Conservation (phyloP, 2,113 vertebrate species). For the Grammomys surdaster region DNA sequence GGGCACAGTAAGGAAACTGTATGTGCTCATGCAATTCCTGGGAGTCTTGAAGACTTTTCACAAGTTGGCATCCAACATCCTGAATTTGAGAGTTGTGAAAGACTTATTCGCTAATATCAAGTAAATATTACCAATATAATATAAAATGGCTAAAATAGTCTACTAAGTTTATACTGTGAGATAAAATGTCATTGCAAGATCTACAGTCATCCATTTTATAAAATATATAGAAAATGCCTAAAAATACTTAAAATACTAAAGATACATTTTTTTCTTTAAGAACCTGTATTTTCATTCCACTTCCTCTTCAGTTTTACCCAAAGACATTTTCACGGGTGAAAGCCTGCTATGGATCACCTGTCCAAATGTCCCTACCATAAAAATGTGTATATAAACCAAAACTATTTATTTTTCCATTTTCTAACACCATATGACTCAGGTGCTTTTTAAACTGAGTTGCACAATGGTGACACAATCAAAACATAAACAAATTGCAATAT, state of each 20-base stretch:
- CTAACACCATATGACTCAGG: background rate
- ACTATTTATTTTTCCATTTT: background rate
- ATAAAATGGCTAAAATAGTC: background rate
- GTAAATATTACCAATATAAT: conserved; percentile 7
- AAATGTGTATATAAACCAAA: background rate
- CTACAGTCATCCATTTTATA: background rate
- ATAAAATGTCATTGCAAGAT: conserved; percentile 13
- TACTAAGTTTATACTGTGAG: background rate
- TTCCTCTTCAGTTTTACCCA: background rate
- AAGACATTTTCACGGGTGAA: background rate
- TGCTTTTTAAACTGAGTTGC: background rate
- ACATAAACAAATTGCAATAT: background rate
- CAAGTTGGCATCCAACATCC: background rate
- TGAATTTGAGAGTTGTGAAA: background rate
- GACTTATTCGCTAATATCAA: conserved; percentile 6
- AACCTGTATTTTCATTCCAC: background rate
- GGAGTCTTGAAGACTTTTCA: background rate
- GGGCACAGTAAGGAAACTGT: background rate
- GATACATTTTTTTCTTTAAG: background rate
- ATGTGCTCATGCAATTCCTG: background rate
- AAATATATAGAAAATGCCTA: background rate
- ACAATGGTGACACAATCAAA: background rate
- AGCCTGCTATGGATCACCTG: background rate
- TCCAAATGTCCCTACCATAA: background rate
- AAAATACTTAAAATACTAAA: background rate